phyloP scores from a whole-genome alignment of 2,113 vertebrate genomes.

The Pterophyllum scalare region DNA sequence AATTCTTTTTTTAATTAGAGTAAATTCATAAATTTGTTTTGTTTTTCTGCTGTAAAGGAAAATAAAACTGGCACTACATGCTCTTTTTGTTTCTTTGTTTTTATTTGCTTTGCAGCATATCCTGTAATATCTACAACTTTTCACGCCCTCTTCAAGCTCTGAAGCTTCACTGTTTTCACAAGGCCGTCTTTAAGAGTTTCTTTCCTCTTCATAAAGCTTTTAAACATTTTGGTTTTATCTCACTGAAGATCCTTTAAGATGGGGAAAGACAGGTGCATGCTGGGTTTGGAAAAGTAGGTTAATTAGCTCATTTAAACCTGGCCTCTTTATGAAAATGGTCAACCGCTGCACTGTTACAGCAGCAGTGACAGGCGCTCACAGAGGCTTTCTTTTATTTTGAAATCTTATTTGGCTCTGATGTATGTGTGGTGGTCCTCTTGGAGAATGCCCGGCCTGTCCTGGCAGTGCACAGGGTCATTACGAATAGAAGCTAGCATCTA shows the following conservation, averaged over 20 bases:
- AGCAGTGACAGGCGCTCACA: not conserved
- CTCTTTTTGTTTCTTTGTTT: not conserved
- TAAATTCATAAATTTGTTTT: rapidly evolving
- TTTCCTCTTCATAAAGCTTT: not conserved
- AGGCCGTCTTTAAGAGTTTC: not conserved
- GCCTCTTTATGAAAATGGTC: not conserved
- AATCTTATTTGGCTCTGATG: not conserved
- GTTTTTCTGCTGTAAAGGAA: not conserved
- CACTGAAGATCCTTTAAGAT: not conserved
- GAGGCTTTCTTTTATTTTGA: not conserved
- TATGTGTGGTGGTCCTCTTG: not conserved
- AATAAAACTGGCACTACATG: not conserved
- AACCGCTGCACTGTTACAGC: not conserved
- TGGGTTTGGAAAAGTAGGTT: not conserved
- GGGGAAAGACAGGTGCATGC: not conserved
- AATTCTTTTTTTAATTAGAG: not conserved
- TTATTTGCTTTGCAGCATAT: not conserved
- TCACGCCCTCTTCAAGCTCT: not conserved
- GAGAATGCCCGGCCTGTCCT: not conserved
- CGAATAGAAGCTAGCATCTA: not conserved
- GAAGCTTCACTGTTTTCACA: not conserved
- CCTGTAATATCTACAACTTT: not conserved
- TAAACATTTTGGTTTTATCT: not conserved
- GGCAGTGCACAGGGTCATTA: not conserved
- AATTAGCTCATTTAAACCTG: not conserved